These are phyloP conservation scores for Vanessa tameamea DNA, from an alignment of 1,140 invertebrate genomes.

Conservation along the genomic window DNA sequence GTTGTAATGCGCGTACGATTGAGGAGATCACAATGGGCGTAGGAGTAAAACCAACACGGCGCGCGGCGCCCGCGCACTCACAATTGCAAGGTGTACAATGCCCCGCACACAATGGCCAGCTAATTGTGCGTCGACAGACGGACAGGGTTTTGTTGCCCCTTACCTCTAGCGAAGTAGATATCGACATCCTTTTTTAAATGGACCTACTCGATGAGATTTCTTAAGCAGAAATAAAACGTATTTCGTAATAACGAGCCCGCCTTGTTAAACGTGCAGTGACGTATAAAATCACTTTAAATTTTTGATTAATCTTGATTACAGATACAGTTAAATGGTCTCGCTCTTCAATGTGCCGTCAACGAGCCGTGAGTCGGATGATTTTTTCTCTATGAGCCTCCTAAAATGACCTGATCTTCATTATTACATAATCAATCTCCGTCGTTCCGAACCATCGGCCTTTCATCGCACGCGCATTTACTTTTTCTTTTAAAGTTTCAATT, in stretches of 20 bases:
- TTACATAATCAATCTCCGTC: constrained; percentile 76
- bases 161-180: constrained; percentile 19
- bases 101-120: constrained; percentile 58
- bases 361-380: constrained; percentile 72
- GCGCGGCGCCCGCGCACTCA: constrained; percentile 54
- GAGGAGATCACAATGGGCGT: constrained; percentile 60
- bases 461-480: constrained; percentile 63
- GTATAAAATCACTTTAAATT: constrained; percentile 52
- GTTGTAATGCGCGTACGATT: constrained; percentile 26
- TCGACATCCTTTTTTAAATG: constrained; percentile 38
- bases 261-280: constrained; percentile 21
- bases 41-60: constrained; percentile 63
- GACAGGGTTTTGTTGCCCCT: constrained; percentile 41
- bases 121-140: constrained; percentile 74
- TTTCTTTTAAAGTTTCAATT: constrained; percentile 39
- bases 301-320: constrained; percentile 54
- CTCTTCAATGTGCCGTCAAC: constrained; percentile 59
- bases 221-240: not conserved
- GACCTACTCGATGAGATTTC: not conserved
- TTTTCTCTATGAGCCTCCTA: constrained; percentile 66
- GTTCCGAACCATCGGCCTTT: constrained; percentile 59
- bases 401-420: constrained; percentile 69
- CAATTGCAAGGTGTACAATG: constrained; percentile 46
- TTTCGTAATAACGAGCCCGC: constrained; percentile 2
- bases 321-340: constrained; percentile 41